Evolutionary conservation across 2,888 invertebrate genomes (phyloP), one percentile per base, ranked within the genome.

Genomic region (Trichacis sp.): DNA sequence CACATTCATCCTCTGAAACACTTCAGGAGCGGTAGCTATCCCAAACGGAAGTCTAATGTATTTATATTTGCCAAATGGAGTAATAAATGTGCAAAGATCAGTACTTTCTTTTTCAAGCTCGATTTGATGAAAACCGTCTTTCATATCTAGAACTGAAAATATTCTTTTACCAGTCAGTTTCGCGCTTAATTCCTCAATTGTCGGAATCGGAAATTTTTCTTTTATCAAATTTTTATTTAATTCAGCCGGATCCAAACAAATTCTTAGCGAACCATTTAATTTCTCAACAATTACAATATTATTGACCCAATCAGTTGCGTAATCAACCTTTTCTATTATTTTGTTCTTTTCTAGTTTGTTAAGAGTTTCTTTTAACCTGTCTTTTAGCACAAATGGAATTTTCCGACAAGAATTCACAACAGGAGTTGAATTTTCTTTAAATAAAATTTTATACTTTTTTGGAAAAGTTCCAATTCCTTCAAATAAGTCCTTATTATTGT

Each of bases 41-140:
- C 80, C 81, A 73, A 81, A 82, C 1, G 81, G 76, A 29, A 80
- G 20, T 18, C 80, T 69, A 33, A 64, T 55, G 68, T 75, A 82
- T 61, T 72, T 67, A 65, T 72, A 77, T 49, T 54, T 63, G 0
- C 70, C 70, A 53, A 69, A 72, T 2, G 67, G 67, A 2, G 70
- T 72, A 14, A 56, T 63, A 43, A 70, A 68, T 3, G 64, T 67
- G 12, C 48, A 62, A 6, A 70, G 6, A 15, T 71, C 52, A 15
- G 20, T 30, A 29, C 62, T 62, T 30, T 64, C 33, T 18, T 64
- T 52, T 4, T 50, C 40, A 30, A 72, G 38, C 36, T 52, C 36
- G 2, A 71, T 46, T 24, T 71, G 71, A 45, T 67, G 49, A 47
- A 70, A 72, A 5, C 64, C 63, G 43, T 71, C 56, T 29, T 70